These are phyloP conservation scores for Orgyia antiqua DNA, from an alignment of 2,888 invertebrate genomes.

Conservation along the genomic window DNA sequence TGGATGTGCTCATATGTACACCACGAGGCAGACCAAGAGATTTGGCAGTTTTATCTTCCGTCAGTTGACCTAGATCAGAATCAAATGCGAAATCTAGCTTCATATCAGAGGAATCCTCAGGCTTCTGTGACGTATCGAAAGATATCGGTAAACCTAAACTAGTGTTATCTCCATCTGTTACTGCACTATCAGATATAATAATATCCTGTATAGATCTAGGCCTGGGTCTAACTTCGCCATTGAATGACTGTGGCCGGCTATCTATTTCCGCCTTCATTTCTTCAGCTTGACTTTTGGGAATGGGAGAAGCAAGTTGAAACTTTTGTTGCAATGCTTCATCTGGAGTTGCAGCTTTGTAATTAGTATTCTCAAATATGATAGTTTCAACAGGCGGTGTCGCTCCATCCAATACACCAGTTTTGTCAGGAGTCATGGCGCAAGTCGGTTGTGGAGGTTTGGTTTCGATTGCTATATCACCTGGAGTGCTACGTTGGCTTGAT, in stretches of 20 bases:
- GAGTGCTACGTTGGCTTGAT: conserved; percentile 66
- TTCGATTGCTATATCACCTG: conserved; percentile 54
- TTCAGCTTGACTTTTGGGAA: conserved; percentile 65
- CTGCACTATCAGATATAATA: conserved; percentile 60
- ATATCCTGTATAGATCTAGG: conserved; percentile 68
- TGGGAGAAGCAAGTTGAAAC: conserved; percentile 65
- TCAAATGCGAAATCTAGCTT: conserved; percentile 95
- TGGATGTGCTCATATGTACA: conserved; percentile 80
- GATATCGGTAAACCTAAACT: conserved; percentile 81
- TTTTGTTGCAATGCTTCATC: conserved; percentile 82
- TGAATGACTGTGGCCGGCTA: conserved; percentile 51
- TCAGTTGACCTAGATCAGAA: conserved; percentile 85
- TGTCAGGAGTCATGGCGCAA: conserved; percentile 57
- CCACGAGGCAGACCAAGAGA: conserved; percentile 77
- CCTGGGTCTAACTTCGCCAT: conserved; percentile 63
- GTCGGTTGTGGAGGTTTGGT: conserved; percentile 42
- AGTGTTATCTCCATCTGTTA: conserved; percentile 59
- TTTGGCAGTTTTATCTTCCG: conserved; percentile 83
- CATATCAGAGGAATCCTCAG: conserved; percentile 90
- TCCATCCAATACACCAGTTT: conserved; percentile 82
- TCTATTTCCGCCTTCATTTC: conserved; percentile 76
- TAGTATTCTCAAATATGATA: conserved; percentile 94
- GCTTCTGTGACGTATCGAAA: conserved; percentile 77
- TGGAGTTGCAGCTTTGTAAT: conserved; percentile 87
- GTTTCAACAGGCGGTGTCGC: conserved; percentile 90